Percentiles rank a stretch among this genome's conserved stretches.
Conservation (phyloP, 2,888 invertebrate species). For the Trachelus troglodyta region DNA sequence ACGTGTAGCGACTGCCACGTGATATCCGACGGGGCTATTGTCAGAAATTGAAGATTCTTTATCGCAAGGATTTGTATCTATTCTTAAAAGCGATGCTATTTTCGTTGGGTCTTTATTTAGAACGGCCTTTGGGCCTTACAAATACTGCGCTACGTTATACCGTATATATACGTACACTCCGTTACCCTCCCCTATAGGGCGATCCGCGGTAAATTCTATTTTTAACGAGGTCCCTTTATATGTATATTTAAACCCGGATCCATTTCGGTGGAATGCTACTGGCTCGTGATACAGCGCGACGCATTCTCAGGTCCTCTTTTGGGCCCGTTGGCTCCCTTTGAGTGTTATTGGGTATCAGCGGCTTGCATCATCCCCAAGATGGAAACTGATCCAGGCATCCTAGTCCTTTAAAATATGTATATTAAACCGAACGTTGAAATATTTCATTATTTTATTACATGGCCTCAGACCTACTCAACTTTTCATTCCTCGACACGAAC, state of each 20-base stretch:
- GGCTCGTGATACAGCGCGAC: neutral
- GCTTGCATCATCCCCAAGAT: neutral
- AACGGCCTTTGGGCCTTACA: neutral
- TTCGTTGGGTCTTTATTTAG: neutral
- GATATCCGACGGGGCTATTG: conserved; percentile 1
- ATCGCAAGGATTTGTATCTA: conserved; percentile 17
- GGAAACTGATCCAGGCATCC: neutral
- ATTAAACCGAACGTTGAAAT: neutral
- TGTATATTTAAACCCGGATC: conserved; percentile 6
- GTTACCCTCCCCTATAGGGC: neutral
- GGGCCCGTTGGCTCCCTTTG: neutral
- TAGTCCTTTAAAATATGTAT: neutral
- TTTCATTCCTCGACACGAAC: neutral
- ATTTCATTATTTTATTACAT: neutral
- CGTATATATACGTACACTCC: neutral
- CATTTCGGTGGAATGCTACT: neutral
- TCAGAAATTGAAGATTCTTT: conserved; percentile 11
- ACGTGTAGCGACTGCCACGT: neutral
- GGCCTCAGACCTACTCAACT: neutral
- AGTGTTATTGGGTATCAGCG: neutral
- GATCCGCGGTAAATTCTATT: conserved; percentile 1
- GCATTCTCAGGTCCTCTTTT: neutral
- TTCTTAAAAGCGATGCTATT: conserved; percentile 15
- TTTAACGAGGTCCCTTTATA: conserved; percentile 4
- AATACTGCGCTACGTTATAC: neutral